Percentiles rank a stretch among this genome's conserved stretches.
Conservation (phyloP, 2,888 invertebrate species). For the Cyclophora albipunctata region DNA sequence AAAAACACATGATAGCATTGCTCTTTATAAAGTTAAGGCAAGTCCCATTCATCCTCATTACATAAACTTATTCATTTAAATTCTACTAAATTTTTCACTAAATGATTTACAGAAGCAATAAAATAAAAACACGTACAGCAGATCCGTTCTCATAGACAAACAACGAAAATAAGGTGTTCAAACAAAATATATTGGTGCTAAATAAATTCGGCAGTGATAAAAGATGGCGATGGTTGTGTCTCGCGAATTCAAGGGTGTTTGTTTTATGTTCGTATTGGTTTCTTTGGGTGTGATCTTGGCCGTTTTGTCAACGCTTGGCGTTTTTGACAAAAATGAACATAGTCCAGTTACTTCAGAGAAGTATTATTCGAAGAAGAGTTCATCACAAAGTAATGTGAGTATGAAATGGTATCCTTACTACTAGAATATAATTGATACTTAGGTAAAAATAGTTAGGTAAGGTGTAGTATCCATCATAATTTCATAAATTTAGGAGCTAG, state of each 20-base stretch:
- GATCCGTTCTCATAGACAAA: neutral
- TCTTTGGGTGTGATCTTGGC: slow-evolving; percentile 48
- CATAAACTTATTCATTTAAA: too few relatives aligned
- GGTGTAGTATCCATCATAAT: too few relatives aligned
- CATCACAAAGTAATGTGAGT: slow-evolving; percentile 33
- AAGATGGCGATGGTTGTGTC: slow-evolving; percentile 65
- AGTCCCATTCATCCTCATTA: too few relatives aligned
- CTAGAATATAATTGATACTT: too few relatives aligned
- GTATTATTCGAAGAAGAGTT: slow-evolving; percentile 36
- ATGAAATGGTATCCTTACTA: slow-evolving; percentile 13
- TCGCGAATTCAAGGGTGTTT: slow-evolving; percentile 50
- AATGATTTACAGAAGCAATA: slow-evolving; percentile 1
- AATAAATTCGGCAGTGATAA: too few relatives aligned
- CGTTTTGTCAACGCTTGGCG: slow-evolving; percentile 43
- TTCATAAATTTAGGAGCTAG: too few relatives aligned
- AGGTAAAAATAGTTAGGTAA: too few relatives aligned
- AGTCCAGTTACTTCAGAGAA: slow-evolving; percentile 46
- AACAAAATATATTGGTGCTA: neutral
- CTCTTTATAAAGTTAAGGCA: too few relatives aligned
- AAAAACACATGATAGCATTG: too few relatives aligned
- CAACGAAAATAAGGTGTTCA: slow-evolving; percentile 12
- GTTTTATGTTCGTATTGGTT: slow-evolving; percentile 40
- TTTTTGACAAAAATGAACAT: slow-evolving; percentile 31
- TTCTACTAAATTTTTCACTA: too few relatives aligned
- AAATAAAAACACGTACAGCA: slow-evolving; percentile 1